Evolutionary conservation across 2,888 invertebrate species (phyloP).

Genomic region (Philhelius pedissequus): DNA sequence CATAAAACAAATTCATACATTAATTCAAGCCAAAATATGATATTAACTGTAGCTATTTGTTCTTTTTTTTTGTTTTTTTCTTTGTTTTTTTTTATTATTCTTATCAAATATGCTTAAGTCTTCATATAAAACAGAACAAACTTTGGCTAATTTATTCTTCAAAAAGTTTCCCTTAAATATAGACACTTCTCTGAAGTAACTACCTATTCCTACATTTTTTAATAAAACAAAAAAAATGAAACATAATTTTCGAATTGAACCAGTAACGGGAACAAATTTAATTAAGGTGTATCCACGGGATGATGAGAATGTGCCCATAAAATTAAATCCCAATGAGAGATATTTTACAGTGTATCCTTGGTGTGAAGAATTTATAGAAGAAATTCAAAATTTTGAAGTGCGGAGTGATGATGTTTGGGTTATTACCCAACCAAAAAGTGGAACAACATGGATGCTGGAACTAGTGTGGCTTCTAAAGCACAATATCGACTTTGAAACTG

Average conservation of each 20-base stretch:
- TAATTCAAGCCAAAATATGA: too few species aligned
- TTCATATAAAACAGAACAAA: too few species aligned
- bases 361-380: neutral
- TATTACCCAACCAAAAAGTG: conserved; percentile 73
- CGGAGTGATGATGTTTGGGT: conserved; percentile 75
- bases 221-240: neutral
- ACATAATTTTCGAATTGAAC: neutral
- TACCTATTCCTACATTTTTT: too few species aligned
- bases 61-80: too few species aligned
- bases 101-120: too few species aligned
- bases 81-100: too few species aligned
- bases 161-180: too few species aligned
- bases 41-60: too few species aligned
- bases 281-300: neutral
- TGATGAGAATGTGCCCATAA: neutral
- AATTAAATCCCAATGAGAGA: neutral
- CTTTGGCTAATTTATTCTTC: too few species aligned
- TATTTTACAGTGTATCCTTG: neutral
- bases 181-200: too few species aligned
- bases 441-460: conserved; percentile 77
- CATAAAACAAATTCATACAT: too few species aligned
- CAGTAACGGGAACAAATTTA: conserved; percentile 44
- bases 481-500: conserved; percentile 73
- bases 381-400: conserved; percentile 72
- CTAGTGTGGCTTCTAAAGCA: conserved; percentile 63